Evolutionary conservation across 2,888 invertebrate genomes (phyloP).

Genomic region (Andrena hattorfiana): DNA sequence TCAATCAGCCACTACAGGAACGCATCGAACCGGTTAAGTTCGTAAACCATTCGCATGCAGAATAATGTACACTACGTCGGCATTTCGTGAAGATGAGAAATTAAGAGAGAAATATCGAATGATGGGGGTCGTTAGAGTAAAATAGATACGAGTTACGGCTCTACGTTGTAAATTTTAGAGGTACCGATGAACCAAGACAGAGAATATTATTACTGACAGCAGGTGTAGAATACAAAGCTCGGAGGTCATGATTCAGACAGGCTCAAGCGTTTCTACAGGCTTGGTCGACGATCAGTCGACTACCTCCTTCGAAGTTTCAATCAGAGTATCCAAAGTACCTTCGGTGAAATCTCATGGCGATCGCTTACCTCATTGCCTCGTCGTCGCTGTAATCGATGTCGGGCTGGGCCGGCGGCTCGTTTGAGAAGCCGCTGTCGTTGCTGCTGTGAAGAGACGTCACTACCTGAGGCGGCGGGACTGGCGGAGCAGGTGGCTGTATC

Average conservation of each 20-base stretch:
- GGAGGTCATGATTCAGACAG: conserved; percentile 39
- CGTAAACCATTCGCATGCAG: conserved; percentile 20
- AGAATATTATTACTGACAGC: conserved; percentile 30
- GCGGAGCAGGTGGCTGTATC: conserved; percentile 85
- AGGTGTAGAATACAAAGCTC: conserved; percentile 52
- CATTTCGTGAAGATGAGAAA: not conserved
- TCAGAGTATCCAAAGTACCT: conserved; percentile 43
- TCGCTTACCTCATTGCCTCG: conserved; percentile 90
- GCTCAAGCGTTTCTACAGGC: conserved; percentile 57
- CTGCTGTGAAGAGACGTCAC: conserved; percentile 93
- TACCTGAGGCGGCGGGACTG: conserved; percentile 83
- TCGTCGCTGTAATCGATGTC: conserved; percentile 97
- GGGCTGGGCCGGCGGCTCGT: conserved; percentile 94
- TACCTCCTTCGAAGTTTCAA: conserved; percentile 30
- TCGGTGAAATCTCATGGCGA: conserved; percentile 12
- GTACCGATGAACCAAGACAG: conserved; percentile 35
- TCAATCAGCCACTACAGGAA: not conserved
- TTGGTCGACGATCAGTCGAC: conserved; percentile 29
- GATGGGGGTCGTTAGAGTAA: conserved; percentile 30
- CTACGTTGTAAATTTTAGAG: conserved; percentile 28
- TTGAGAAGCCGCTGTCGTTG: conserved; percentile 96
- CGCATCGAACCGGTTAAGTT: not conserved
- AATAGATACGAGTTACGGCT: conserved; percentile 16
- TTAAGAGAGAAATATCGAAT: conserved; percentile 17
- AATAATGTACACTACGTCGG: not conserved